Evolutionary conservation across 2,797 vertebrate species (phyloP), one percentile per base, ranked within the genome.

Genomic region (Tauraco hartlaubi): DNA sequence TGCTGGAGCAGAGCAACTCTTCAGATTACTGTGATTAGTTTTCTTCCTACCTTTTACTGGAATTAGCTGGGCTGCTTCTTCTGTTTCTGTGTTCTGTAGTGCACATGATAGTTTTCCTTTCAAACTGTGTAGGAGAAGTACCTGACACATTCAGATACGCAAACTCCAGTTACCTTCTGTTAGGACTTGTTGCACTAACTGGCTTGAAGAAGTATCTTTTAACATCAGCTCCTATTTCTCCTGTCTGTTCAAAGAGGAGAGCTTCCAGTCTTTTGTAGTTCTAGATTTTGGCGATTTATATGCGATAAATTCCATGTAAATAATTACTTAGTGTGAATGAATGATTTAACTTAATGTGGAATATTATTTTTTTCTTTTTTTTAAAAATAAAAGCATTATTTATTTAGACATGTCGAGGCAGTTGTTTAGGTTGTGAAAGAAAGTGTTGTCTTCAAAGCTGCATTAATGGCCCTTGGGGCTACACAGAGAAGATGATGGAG

Each of bases 361-460:
- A 62, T 78, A 80, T 17, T 61, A 3, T 41, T 11, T 58, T 77
- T 64, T 39, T 46, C 4, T 28, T 35, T 33, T 72, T 73, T 63
- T 10, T 0, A 23, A 52, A 69, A 63, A 41, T 31, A 44, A 77
- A 88, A 90, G n/a, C 58, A 41, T 10, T 68, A 5, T 23, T 88
- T 89, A 71, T 77, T 75, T 68, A 79, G 77, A 76, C 77, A 16
- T 76, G 93, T 85, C 44, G 51, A 94, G 93, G 55, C 90, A 76
- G 52, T 86, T 67, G 51, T 77, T 92, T 44, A 44, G 37, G 71
- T 88, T 92, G 59, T 92, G 92, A 94, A 94, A 96, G 88, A 86
- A 90, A 74, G 63, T 2, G 1, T 26, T 84, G 6, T 17, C 77
- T 95, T 93, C 86, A 94, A 91, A 96, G 79, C 22, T 54, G 80